Evolutionary conservation across 2,113 vertebrate genomes (phyloP), one percentile per base, ranked within the genome.

Genomic region (Epinephelus moara): DNA sequence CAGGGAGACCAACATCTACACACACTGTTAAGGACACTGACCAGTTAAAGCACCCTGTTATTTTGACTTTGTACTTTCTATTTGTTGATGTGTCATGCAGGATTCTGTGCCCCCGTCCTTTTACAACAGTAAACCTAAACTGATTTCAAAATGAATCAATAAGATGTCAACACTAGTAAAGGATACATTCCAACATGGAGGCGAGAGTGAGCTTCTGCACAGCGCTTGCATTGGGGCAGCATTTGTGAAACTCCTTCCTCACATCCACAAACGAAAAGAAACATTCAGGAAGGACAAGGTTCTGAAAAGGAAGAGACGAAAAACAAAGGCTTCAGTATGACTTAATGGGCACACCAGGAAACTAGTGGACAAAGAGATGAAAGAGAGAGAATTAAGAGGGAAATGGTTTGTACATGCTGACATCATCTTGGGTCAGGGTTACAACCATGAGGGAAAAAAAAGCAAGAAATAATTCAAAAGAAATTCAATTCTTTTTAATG

Each of bases 221-320:
- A 2, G 96, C 61, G 82, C 94, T 94, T 59, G 95, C 90, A 33
- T 93, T 96, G 19, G 97, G 96, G 74, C 97, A 98, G 86, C 96
- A 97, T 85, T 93, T 90, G 37, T 97, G 94, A 92, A 99, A 98
- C 88, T 99, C 97, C 91, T 96, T 98, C 88, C 91, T 97, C 77
- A 97, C 88, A 84, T 99, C 97, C 81, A 97, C 96, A 91, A 99
- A 99, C 25, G 98, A 97, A 93, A 97, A 98, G 95, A 99, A 99
- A 91, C 96, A 96, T 84, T 98, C 97, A 7, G 97, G 96, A 56
- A 99, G 96, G 63, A 96, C 92, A 68, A 98, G 92, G 91, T 98
- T 99, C 98, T 99, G 63, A 61, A 84, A 56, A 40, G 74, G 13
- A 88, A 85, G 12, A 82, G 50, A 69, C 2, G 52, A 81, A 78